Conservation (phyloP, 2,113 vertebrate species). For the Nanger granti region DNA sequence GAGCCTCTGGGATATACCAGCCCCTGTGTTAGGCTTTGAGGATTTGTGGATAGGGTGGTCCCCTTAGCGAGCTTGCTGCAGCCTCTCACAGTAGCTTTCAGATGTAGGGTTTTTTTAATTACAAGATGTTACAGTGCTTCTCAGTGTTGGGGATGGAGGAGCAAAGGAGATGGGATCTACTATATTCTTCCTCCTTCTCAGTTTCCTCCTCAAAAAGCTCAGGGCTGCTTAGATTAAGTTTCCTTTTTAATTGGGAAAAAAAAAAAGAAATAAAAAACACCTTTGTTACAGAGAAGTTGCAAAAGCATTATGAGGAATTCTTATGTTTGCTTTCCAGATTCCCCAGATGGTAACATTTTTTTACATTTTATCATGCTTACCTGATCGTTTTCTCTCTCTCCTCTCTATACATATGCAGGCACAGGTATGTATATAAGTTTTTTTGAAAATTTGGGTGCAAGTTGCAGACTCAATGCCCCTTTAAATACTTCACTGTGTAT, state of each 20-base stretch:
- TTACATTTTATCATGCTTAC: not conserved
- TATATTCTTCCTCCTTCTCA: not conserved
- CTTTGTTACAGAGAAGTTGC: not conserved
- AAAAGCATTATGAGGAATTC: not conserved
- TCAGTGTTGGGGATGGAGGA: not conserved
- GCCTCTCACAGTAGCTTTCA: not conserved
- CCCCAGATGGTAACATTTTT: not conserved
- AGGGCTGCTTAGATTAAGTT: not conserved
- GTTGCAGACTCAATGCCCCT: not conserved
- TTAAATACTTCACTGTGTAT: not conserved
- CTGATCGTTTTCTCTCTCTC: not conserved
- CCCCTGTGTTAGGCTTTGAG: not conserved
- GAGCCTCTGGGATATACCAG: not conserved
- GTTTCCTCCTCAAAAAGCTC: not conserved
- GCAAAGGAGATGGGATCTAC: not conserved
- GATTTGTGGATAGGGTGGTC: not conserved
- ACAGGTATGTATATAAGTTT: not conserved
- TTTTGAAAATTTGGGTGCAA: not conserved
- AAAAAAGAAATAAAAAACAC: not conserved
- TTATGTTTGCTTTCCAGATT: not conserved
- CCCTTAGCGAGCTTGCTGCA: rapidly evolving
- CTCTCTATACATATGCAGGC: not conserved
- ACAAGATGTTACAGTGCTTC: not conserved
- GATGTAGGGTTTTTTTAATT: not conserved
- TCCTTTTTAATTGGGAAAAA: not conserved